Evolutionary conservation across 2,113 vertebrate genomes (phyloP), one percentile per base, ranked within the genome.

Genomic region (Xyliphius kryptos): DNA sequence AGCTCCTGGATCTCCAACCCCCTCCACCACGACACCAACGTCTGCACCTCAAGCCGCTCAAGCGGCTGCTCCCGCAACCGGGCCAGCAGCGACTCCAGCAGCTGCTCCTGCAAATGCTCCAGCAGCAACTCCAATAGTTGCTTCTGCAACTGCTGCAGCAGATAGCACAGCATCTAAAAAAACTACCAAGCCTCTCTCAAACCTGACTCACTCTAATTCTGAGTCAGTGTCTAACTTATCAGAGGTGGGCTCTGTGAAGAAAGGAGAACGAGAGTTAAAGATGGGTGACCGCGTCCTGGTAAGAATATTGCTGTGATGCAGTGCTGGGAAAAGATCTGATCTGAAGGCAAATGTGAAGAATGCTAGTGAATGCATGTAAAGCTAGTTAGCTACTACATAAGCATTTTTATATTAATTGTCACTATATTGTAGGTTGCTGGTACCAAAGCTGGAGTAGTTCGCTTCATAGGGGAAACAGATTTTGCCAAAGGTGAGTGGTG

Each of bases 391-490:
- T 6, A 6, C 19, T 13, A 13, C 12, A 43, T 3, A 12, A 13
- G 65, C 59, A 56, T 54, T 59, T 53, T 38, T 52, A 14, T 12
- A 51, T 54, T 72, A n/a, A 38, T 51, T 65, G 8, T 47, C 32
- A 49, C 16, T 46, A 40, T 49, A 46, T 52, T 61, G 15, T 37
- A 99, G 96, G 96, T 97, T 36, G 92, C 91, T 22, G 96, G 95
- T 55, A 93, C 94, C 0, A 99, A 99, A 81, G 96, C 96, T 3
- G 96, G 96, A 19, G 95, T 97, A 0, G 92, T 99, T n/a, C 94
- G 94, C 22, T 99, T 98, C 63, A 77, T 99, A 26, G 96, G 96
- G n/a, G 94, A 98, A 77, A 95, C 96, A 0, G 95, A 99, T 99
- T n/a, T n/a, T n/a, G n/a, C n/a, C n/a, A n/a, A n/a, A n/a, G n/a